phyloP scores from a whole-genome alignment of 2,797 vertebrate genomes.

The Petrocephalus sullivani region DNA sequence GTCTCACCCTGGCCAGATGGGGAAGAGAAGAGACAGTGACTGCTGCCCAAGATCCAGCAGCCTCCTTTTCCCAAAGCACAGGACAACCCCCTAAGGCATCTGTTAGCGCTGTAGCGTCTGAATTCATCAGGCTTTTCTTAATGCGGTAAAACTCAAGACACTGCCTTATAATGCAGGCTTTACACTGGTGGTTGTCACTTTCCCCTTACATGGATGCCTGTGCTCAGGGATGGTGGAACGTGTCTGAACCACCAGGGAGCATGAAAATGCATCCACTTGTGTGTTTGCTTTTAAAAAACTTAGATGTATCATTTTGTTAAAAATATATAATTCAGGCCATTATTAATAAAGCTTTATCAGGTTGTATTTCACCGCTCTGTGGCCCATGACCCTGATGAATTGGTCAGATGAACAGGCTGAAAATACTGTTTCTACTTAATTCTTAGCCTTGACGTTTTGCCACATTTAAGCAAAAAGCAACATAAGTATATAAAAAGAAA shows the following conservation, averaged over 20 bases:
- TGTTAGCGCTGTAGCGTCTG: neutral
- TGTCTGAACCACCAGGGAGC: neutral
- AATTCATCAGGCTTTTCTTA: neutral
- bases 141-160: neutral
- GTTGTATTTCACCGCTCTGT: neutral
- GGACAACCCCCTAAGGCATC: neutral
- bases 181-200: neutral
- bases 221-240: no score
- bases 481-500: neutral
- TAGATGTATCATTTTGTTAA: neutral
- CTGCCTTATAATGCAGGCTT: neutral
- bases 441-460: neutral
- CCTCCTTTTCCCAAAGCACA: neutral
- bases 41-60: neutral
- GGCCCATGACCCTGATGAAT: neutral
- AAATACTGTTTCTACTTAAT: neutral
- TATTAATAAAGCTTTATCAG: neutral
- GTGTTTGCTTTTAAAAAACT: neutral
- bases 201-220: no score
- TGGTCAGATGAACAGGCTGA: neutral
- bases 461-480: neutral
- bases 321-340: neutral
- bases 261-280: neutral
- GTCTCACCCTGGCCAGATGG: constrained; percentile 47
- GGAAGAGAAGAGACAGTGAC: neutral